Evolutionary conservation across 2,797 vertebrate genomes (phyloP).

Genomic region (Centroberyx gerrardi): DNA sequence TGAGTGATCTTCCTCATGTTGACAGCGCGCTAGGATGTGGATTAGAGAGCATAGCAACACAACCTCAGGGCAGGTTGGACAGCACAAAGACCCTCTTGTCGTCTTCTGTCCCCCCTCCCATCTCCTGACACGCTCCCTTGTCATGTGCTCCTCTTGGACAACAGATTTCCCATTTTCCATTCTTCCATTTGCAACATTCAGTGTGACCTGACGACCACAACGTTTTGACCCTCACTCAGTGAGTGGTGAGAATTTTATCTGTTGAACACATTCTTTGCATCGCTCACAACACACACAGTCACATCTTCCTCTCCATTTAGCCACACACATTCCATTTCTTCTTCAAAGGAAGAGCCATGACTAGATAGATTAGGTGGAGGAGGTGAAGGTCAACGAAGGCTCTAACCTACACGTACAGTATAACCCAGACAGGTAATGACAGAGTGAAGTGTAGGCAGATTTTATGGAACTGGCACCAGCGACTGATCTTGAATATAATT

Average conservation of each 20-base stretch:
- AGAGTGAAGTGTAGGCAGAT: background rate
- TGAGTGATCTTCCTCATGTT: slow-evolving; percentile 70
- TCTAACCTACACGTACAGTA: background rate
- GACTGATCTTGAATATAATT: background rate
- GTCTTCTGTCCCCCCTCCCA: slow-evolving; percentile 35
- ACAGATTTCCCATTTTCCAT: slow-evolving; percentile 29
- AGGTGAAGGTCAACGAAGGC: background rate
- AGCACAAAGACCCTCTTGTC: slow-evolving; percentile 70
- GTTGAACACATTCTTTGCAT: background rate
- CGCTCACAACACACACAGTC: background rate
- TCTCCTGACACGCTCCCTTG: slow-evolving; percentile 44
- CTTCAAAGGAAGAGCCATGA: too few relatives aligned
- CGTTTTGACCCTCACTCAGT: slow-evolving; percentile 1
- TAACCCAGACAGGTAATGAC: background rate
- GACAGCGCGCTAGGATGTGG: slow-evolving; percentile 74
- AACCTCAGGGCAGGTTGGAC: slow-evolving; percentile 62
- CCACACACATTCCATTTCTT: too few relatives aligned
- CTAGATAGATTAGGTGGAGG: background rate
- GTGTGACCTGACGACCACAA: background rate
- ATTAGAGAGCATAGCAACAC: slow-evolving; percentile 65
- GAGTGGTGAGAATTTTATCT: background rate
- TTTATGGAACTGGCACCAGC: background rate
- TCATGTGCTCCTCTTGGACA: slow-evolving; percentile 70
- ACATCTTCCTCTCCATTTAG: background rate
- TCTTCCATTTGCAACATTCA: background rate